Base-by-base conservation (phyloP, 1,140 invertebrate genomes). In the Helicorthomorpha holstii region DNA sequence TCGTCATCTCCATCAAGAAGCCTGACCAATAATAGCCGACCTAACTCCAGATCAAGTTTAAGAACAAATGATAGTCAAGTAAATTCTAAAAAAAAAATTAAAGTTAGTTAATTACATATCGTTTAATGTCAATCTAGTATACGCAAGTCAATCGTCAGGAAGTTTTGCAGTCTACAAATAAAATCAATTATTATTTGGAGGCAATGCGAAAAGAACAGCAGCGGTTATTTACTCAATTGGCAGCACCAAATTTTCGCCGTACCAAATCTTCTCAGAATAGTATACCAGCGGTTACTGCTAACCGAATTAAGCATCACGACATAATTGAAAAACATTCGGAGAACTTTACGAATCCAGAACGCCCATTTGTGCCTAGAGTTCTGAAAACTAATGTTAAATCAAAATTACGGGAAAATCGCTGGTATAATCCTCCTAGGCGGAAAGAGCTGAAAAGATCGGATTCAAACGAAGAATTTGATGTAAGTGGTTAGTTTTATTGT, bases 161-260 rank as follows among this genome's bases (percentile, higher is more conserved):
- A 16, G 29, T 34, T 34, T 16, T 34, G 29, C 29, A 34, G 29
- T 7, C 29, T 16, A 34, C 29, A 7, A 34, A 16, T 16, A 34
- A 34, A 16, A 46, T 46, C 7, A 46, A 25, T 46, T 46, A 46
- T 25, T 46, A 46, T 19, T 19, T 46, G 21, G 44, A 46, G 44
- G 44, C 44, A 7, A 7, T 46, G 12, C 7, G 44, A 21, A 7
- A 46, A 12, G 44, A 46, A 22, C 44, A 46, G 21, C 4, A 46
- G 21, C 7, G 44, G 21, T 25, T 46, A 25, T 7, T 22, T 4
- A 12, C 19, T 21, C 44, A 46, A 25, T 4, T 46, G 44, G 21
- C 44, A 12, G 7, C 29, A 34, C 29, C 29, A 7, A 16, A 7
- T 7, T 22, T 12, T 12, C 7, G 19, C 7, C 7, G 19, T 21